Base-by-base conservation (phyloP, 2,113 vertebrate genomes). In the Picathartes gymnocephalus region DNA sequence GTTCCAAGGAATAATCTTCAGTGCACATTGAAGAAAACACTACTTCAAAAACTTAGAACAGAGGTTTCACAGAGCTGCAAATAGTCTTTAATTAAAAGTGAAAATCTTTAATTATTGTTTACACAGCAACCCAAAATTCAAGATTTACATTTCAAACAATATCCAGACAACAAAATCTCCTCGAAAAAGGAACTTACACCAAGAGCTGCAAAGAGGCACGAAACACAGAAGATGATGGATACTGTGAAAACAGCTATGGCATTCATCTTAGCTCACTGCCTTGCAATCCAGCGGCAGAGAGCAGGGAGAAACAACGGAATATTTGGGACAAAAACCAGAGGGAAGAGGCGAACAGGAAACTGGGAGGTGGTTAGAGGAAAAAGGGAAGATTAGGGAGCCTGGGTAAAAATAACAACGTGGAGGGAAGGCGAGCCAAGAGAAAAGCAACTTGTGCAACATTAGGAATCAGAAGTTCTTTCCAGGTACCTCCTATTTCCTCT, bases 401-500 rank as follows among this genome's bases (percentile, higher is more conserved):
- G 93, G 86, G 57, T 68, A 71, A 91, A 87, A 94, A 91, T 53
- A 97, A 94, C 77, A 87, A 53, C 53, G 94, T 62, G 3, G 73
- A 93, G 82, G 56, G 70, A 68, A 95, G 72, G 66, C 13, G 31
- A 93, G 84, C 56, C 77, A 74, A 76, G 35, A 62, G 94, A 61
- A 88, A 57, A 54, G 86, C 92, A 39, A 73, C 70, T 85, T 45
- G 54, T 56, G 92, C 83, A 84, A 15, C 8, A 47, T 51, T 35
- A 37, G 88, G 79, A 78, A 71, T 54, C 79, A 58, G 37, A 70
- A 74, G 80, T 23, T 86, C 88, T 90, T 84, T 88, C 94, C 96
- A 94, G 81, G 90, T 96, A 95, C 95, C 94, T 93, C 94, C 92
- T 95, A 88, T 93, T 96, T 97, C 97, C 95, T 95, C 86, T 79